Conservation (phyloP, 2,797 vertebrate genomes). For the Pipistrellus kuhlii region DNA sequence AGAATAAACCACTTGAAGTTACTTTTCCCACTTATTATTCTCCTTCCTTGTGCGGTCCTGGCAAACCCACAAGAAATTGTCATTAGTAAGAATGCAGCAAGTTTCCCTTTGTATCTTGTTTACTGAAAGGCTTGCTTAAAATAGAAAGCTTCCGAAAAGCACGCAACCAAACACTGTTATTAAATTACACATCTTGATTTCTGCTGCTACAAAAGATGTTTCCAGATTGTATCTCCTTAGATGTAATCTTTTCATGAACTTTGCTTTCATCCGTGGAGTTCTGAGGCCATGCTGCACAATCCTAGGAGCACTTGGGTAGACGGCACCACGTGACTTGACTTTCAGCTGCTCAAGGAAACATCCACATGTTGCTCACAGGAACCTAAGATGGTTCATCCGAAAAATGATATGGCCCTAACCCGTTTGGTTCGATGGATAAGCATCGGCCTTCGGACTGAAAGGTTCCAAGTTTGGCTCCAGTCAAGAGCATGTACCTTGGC, state of each 20-base stretch:
- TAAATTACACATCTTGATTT: conserved; percentile 11
- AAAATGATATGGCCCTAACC: background rate
- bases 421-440: no score
- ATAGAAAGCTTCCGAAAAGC: conserved; percentile 46
- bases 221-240: background rate
- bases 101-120: conserved; percentile 56
- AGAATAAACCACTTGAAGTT: background rate
- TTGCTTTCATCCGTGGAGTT: background rate
- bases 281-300: background rate
- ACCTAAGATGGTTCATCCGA: background rate
- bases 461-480: no score
- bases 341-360: background rate
- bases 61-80: conserved; percentile 37
- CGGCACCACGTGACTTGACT: background rate
- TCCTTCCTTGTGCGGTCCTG: background rate
- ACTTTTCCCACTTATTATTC: background rate
- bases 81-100: background rate
- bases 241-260: background rate
- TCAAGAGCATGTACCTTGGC: no score
- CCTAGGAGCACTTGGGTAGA: background rate
- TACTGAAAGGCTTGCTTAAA: conserved; percentile 49
- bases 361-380: background rate
- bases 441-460: no score
- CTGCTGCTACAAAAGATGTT: background rate
- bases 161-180: background rate